Conservation (phyloP, 2,113 vertebrate genomes). For the Meles meles region DNA sequence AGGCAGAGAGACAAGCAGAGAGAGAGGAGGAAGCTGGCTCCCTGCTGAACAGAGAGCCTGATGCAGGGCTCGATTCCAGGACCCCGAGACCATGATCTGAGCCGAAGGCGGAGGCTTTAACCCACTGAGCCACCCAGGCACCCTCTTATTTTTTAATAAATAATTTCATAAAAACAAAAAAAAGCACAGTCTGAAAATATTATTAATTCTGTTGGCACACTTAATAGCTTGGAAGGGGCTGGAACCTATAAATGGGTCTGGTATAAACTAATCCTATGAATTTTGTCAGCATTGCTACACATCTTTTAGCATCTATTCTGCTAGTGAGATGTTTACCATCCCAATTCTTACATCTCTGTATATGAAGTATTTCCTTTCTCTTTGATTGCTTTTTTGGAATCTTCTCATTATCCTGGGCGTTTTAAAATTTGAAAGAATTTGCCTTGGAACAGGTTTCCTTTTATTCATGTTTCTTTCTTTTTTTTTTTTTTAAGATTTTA, state of each 20-base stretch:
- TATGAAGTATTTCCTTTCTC: not conserved
- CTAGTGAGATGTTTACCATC: not conserved
- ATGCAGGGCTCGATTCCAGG: too few relatives aligned
- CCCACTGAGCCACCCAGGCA: too few relatives aligned
- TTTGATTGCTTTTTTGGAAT: not conserved
- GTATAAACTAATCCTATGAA: not conserved
- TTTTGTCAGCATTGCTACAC: not conserved
- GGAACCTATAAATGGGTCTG: not conserved
- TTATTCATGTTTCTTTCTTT: not conserved
- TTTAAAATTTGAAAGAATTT: not conserved
- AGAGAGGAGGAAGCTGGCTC: too few relatives aligned
- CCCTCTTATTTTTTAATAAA: not conserved
- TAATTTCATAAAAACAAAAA: not conserved
- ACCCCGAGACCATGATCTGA: too few relatives aligned
- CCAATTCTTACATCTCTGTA: not conserved
- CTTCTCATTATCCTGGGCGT: not conserved
- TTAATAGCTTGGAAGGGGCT: not conserved
- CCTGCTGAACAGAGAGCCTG: too few relatives aligned
- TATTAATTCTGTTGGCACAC: not conserved
- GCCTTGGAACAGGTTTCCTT: not conserved
- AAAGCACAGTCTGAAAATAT: not conserved
- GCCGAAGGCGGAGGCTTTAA: too few relatives aligned
- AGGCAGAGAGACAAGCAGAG: too few relatives aligned
- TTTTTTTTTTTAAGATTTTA: too few relatives aligned
- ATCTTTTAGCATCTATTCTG: not conserved